Evolutionary conservation across 1,140 invertebrate genomes (phyloP).

Genomic region (Aphis craccivora): DNA sequence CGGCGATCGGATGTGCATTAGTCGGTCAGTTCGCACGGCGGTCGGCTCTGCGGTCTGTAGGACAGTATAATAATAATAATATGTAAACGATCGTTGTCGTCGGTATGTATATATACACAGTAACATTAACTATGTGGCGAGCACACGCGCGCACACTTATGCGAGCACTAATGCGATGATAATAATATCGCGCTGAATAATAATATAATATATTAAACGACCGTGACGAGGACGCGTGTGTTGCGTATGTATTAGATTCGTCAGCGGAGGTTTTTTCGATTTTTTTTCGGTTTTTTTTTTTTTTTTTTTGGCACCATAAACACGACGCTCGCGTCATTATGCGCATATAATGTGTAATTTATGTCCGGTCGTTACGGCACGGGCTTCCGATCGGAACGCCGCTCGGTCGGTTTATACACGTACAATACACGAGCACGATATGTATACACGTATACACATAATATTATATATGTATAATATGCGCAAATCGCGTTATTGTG

Average conservation of each 20-base stretch:
- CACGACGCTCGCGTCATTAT: neutral
- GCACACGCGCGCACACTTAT: neutral
- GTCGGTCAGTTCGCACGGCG: neutral
- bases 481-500: neutral
- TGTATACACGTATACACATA: neutral
- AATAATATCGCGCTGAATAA: neutral
- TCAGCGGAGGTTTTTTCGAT: neutral
- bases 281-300: neutral
- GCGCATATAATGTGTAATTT: neutral
- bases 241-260: neutral
- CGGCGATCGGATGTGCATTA: neutral
- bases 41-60: neutral
- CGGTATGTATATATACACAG: neutral
- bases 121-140: neutral
- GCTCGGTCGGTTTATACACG: neutral
- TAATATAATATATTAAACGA: neutral
- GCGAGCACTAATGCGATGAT: neutral
- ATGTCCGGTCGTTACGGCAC: neutral
- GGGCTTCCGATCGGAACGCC: neutral
- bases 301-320: conserved; percentile 10
- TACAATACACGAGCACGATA: neutral
- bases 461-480: too few relatives aligned
- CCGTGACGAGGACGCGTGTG: neutral
- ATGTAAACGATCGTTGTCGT: neutral
- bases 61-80: neutral